These are phyloP conservation scores for Pontoporia blainvillei DNA, from an alignment of 2,113 vertebrate genomes.

Conservation along the genomic window DNA sequence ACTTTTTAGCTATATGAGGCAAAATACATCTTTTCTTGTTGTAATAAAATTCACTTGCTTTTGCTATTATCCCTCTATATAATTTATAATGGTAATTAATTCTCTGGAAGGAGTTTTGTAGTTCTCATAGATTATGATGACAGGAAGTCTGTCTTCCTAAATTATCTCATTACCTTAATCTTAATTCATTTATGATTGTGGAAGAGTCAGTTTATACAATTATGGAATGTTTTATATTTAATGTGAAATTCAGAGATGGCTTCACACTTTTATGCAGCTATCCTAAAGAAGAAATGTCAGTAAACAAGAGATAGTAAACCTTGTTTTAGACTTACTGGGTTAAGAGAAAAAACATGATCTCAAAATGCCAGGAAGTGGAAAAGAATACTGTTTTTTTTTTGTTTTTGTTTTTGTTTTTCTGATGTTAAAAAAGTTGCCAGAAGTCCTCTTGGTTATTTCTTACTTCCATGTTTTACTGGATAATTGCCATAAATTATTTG, in stretches of 20 bases:
- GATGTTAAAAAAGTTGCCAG: not conserved
- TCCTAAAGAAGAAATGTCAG: slow-evolving; percentile 5
- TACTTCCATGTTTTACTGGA: not conserved
- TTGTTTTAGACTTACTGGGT: not conserved
- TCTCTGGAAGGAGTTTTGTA: not conserved
- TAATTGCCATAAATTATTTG: not conserved
- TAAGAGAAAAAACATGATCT: not conserved
- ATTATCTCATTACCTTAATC: not conserved
- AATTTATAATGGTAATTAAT: slow-evolving; percentile 3
- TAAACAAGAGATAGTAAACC: not conserved
- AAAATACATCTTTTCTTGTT: not conserved
- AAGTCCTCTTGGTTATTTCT: not conserved
- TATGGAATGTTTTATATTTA: not conserved
- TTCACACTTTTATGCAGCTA: not conserved
- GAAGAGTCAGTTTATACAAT: not conserved
- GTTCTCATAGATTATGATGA: not conserved
- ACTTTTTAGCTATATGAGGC: not conserved
- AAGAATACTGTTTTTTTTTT: not conserved
- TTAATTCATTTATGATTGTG: not conserved
- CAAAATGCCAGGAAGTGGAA: not conserved
- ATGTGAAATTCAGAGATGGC: not conserved
- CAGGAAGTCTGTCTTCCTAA: not conserved
- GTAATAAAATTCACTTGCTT: not conserved
- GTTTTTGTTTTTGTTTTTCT: not conserved
- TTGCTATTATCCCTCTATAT: not conserved